These are phyloP conservation scores for Arge pagana DNA, from an alignment of 2,888 invertebrate genomes.

Conservation along the genomic window DNA sequence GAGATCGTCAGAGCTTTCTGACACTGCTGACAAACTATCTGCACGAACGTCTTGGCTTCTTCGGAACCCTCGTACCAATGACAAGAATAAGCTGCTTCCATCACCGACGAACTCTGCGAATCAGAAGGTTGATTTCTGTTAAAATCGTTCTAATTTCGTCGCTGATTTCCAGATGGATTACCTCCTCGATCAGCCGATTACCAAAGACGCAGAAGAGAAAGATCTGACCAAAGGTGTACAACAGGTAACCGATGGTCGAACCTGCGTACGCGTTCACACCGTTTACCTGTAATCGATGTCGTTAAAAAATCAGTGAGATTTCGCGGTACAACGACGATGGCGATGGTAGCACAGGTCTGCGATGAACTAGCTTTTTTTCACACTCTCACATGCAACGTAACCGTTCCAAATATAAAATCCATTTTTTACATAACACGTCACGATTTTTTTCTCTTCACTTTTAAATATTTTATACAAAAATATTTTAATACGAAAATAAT, in stretches of 20 bases:
- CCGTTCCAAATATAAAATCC: too few relatives aligned
- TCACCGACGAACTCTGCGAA: constrained; percentile 81
- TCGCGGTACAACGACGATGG: too few relatives aligned
- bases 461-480: too few relatives aligned
- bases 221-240: constrained; percentile 82
- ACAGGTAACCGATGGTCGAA: constrained; percentile 77
- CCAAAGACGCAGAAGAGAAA: constrained; percentile 88
- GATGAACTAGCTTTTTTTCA: too few relatives aligned
- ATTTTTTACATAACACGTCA: too few relatives aligned
- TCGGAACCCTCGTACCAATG: constrained; percentile 91
- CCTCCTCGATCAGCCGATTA: constrained; percentile 86
- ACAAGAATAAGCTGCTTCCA: constrained; percentile 90
- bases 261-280: constrained; percentile 78
- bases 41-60: constrained; percentile 88
- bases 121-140: constrained; percentile 7
- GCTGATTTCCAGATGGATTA: constrained; percentile 50
- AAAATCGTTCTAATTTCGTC: constrained; percentile 2
- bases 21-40: constrained; percentile 89
- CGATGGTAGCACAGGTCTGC: too few relatives aligned
- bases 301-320: too few relatives aligned
- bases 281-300: constrained; percentile 68
- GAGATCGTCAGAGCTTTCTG: constrained; percentile 89
- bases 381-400: too few relatives aligned
- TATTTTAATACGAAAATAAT: too few relatives aligned
- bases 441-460: too few relatives aligned